phyloP scores from a whole-genome alignment of 2,113 vertebrate species.

The Pachycephala philippinensis region DNA sequence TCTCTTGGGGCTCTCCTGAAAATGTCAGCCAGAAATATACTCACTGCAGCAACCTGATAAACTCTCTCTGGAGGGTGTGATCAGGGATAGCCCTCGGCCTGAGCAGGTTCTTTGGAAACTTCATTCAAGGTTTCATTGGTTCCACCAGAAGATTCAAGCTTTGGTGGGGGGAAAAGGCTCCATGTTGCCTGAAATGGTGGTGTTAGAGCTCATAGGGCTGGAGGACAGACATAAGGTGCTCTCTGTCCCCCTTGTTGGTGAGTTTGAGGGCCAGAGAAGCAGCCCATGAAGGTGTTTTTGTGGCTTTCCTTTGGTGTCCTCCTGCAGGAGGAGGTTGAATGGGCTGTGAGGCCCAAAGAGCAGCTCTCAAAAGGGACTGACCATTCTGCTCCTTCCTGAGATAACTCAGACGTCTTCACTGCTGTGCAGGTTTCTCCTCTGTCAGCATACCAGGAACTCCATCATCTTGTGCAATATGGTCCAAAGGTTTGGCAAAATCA shows the following conservation, averaged over 20 bases:
- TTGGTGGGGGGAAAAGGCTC: not conserved
- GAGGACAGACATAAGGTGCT: not conserved
- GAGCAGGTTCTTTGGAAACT: not conserved
- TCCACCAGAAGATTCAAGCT: not conserved
- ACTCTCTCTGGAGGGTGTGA: not conserved
- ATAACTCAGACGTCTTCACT: not conserved
- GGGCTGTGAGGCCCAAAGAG: not conserved
- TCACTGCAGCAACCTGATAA: not conserved
- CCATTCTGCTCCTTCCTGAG: not conserved
- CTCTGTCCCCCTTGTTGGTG: not conserved
- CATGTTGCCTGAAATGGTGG: not conserved
- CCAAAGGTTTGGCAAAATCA: conserved; percentile 26
- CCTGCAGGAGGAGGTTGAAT: not conserved
- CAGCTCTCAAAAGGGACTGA: not conserved
- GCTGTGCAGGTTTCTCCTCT: not conserved
- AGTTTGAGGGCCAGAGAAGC: not conserved
- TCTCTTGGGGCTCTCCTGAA: not conserved
- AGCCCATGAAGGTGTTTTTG: not conserved
- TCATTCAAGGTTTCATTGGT: not conserved
- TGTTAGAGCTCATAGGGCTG: not conserved
- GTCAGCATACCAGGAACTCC: not conserved
- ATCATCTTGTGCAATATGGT: conserved; percentile 2
- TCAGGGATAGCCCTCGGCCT: accelerated
- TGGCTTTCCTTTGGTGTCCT: not conserved
- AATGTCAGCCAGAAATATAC: not conserved